Base-by-base conservation (phyloP, 2,797 vertebrate species). In the Gallinago solitaria region DNA sequence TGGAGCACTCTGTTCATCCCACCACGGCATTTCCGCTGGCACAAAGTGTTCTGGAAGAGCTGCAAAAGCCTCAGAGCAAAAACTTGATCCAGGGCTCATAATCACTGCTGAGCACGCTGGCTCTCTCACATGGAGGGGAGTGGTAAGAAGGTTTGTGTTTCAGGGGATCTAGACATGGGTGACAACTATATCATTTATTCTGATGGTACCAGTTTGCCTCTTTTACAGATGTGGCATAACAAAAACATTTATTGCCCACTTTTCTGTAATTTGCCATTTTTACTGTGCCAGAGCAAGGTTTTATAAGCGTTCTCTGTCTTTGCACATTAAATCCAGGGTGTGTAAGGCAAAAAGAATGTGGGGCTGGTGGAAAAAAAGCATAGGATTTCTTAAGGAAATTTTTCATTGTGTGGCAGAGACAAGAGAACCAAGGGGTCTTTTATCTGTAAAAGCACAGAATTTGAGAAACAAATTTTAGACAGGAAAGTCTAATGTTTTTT, bases 401-500 rank as follows among this genome's bases (percentile, higher is more conserved):
- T 94, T 93, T 87, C 67, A 82, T 92, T 92, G 48, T 83, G 50
- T 47, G 16, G 16, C 56, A 93, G 33, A 95, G 60, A 89, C 80
- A 65, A 80, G 75, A 94, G 68, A 89, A 89, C 39, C 45, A 87
- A 87, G 93, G 8, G 32, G 45, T 68, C 89, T 96, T 96, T 94
- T 81, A 96, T 89, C 75, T 89, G 60, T 51, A 87, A 83, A 92
- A 93, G 63, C 15, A 83, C 19, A 74, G 57, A 92, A 96, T 95
- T 94, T 89, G 92, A 95, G 79, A 91, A 96, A 53, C 87, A 95
- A 97, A 96, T 93, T 96, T 91, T 85, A 91, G 25, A 21, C 60
- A 81, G 84, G 69, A 80, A 96, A 75, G 45, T 45, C 53, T 87
- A 60, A 85, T 89, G 47, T 9, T 87, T 95, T 91, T 90, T 87